Evolutionary conservation across 2,113 vertebrate genomes (phyloP), one percentile per base, ranked within the genome.

Genomic region (Neotoma lepida): DNA sequence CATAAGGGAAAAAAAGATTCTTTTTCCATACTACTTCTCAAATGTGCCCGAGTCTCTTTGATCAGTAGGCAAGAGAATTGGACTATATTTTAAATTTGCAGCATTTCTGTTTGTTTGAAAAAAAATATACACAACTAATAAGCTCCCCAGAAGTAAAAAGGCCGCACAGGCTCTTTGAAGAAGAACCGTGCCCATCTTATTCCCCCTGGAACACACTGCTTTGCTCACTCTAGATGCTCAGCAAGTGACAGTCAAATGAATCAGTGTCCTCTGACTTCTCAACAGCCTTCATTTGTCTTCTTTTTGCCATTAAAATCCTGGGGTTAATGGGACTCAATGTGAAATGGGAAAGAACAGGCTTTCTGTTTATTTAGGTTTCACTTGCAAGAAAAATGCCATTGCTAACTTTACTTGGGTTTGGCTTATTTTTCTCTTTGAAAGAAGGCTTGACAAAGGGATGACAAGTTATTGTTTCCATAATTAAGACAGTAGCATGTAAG

Each of bases 291-390:
- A 41, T 77, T 78, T 20, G 28, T 90, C 35, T 90, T 94, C 71
- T 64, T 87, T 93, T 88, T 74, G 93, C 12, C 33, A 91, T 77
- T 94, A 88, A 94, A 86, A 46, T 88, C 39, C 87, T 93, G 54
- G 26, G 54, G 58, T 86, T 93, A n/a, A 46, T 76, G 70, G 44
- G 77, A 44, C 92, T 85, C 54, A 74, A n/a, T n/a, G n/a, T 91
- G 73, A 68, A 85, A 22, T 39, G 81, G 84, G 30, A 68, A 56
- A 90, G 33, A 5, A 61, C 64, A 91, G 44, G 85, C 88, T 87
- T 93, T 87, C 26, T 35, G 7, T 73, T 90, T 88, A 68, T 82
- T 89, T 92, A 64, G 13, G 3, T 89, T 89, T 96, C 91, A 46
- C 15, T 13, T 46, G 20, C 70, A 91, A 28, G 44, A 74, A 2